These are phyloP conservation scores for Tichodroma muraria DNA, from an alignment of 2,113 vertebrate species.

Conservation along the genomic window DNA sequence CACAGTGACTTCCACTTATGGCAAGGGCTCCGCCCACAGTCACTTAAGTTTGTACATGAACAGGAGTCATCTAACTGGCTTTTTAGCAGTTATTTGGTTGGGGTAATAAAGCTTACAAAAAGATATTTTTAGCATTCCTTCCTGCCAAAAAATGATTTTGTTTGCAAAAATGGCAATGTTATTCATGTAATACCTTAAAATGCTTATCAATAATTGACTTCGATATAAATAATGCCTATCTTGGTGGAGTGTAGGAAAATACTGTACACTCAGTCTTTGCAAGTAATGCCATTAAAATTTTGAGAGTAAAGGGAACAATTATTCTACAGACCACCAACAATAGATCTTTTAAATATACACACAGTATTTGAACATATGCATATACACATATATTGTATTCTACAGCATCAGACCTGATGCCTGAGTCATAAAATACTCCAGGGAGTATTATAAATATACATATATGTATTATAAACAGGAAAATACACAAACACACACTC, in stretches of 20 bases:
- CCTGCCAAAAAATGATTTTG: conserved; percentile 41
- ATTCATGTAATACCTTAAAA: conserved; percentile 42
- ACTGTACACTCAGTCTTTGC: conserved; percentile 70
- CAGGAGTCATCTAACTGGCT: conserved; percentile 4
- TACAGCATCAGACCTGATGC: conserved; percentile 74
- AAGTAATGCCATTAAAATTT: conserved; percentile 69
- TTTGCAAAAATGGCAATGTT: conserved; percentile 52
- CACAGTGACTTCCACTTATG: not conserved
- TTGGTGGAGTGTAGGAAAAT: conserved; percentile 78
- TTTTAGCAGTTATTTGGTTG: not conserved
- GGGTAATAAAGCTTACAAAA: conserved; percentile 1
- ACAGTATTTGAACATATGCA: conserved; percentile 65
- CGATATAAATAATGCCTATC: conserved; percentile 69
- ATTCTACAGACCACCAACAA: conserved; percentile 69
- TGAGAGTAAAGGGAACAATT: conserved; percentile 52
- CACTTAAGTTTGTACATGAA: conserved; percentile 28
- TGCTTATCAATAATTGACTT: conserved; percentile 51
- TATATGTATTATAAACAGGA: conserved; percentile 66
- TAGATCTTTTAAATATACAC: conserved; percentile 72
- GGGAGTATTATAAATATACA: conserved; percentile 68
- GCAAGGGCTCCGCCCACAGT: conserved; percentile 42
- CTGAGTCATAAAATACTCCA: conserved; percentile 72
- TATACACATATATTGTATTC: conserved; percentile 70
- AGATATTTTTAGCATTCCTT: conserved; percentile 37
- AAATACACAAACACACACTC: conserved; percentile 60